Percentiles rank a stretch among this genome's conserved stretches.
Conservation (phyloP, 2,888 invertebrate species). For the Lathronympha strigana region DNA sequence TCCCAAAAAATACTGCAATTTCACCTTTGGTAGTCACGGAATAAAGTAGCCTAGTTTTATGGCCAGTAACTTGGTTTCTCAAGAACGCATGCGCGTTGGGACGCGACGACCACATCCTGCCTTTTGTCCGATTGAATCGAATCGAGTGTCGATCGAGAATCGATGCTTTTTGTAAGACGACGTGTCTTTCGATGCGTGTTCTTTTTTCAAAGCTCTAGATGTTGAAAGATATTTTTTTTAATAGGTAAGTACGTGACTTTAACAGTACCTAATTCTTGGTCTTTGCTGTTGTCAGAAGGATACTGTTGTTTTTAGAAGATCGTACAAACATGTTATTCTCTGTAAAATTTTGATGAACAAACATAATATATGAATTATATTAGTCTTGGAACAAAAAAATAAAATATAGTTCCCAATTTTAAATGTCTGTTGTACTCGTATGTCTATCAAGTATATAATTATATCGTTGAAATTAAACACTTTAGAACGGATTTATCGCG, state of each 20-base stretch:
- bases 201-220: conserved; percentile 28
- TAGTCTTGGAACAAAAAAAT: too few species aligned
- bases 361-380: too few species aligned
- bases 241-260: conserved; percentile 6
- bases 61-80: conserved; percentile 36
- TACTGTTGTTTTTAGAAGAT: background rate
- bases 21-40: conserved; percentile 32
- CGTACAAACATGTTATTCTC: too few species aligned
- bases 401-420: too few species aligned
- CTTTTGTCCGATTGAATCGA: conserved; percentile 65
- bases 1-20: conserved; percentile 30
- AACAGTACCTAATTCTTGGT: background rate
- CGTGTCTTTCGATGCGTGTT: conserved; percentile 53
- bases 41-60: conserved; percentile 14
- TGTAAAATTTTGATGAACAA: too few species aligned
- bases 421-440: too few species aligned
- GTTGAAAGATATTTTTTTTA: background rate
- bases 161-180: conserved; percentile 52
- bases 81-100: conserved; percentile 59
- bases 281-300: too few species aligned
- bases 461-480: too few species aligned
- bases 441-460: too few species aligned
- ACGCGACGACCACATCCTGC: conserved; percentile 69
- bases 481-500: too few species aligned
- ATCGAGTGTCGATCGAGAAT: conserved; percentile 57